Percentiles rank a stretch among this genome's conserved stretches.
Conservation (phyloP, 2,113 vertebrate species). For the Azemiops feae region DNA sequence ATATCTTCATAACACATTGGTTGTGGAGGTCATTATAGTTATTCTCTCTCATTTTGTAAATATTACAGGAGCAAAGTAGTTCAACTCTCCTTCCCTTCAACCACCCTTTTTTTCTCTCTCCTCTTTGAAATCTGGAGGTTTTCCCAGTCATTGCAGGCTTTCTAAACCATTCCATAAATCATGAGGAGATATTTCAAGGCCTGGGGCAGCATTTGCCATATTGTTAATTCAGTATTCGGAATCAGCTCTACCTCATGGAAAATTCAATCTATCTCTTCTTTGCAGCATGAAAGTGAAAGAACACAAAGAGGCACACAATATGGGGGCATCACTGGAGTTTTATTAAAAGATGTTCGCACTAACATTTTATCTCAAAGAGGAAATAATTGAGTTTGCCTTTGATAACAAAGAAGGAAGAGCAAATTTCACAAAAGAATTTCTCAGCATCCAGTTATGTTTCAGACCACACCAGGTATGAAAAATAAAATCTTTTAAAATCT, state of each 20-base stretch:
- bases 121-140: slow-evolving; percentile 11
- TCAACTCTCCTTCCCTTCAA: background rate
- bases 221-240: background rate
- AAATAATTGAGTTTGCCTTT: background rate
- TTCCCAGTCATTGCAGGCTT: slow-evolving; percentile 4
- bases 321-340: background rate
- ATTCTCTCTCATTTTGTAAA: background rate
- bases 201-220: background rate
- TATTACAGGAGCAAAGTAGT: background rate
- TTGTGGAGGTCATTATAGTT: background rate
- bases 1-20: background rate
- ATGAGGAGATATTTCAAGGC: slow-evolving; percentile 10
- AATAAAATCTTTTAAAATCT: background rate
- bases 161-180: slow-evolving; percentile 24
- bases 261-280: slow-evolving; percentile 14
- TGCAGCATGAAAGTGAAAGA: background rate
- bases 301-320: background rate
- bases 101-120: too few species aligned
- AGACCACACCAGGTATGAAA: background rate
- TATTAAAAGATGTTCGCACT: slow-evolving; percentile 1
- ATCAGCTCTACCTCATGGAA: slow-evolving; percentile 8
- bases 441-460: background rate
- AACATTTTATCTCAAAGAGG: background rate
- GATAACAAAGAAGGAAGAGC: background rate
- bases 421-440: slow-evolving; percentile 1